Base-by-base conservation (phyloP, 2,888 invertebrate species). In the Psylliodes chrysocephalus region DNA sequence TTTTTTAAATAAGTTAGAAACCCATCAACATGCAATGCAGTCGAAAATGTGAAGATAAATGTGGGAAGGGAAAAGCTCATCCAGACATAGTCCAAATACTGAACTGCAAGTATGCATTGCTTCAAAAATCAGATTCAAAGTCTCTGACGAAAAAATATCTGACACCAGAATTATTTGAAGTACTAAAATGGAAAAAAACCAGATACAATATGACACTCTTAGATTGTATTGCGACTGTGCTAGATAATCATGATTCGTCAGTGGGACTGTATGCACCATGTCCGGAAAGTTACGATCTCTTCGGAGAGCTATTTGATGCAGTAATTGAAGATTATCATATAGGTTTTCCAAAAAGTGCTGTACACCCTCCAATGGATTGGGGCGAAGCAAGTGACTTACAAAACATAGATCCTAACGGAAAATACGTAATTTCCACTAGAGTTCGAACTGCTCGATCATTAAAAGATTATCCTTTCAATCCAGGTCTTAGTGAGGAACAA, bases 311-410 rank as follows among this genome's bases (percentile, higher is more conserved):
- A 56, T 90, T 91, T 79, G 86, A 90, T 81, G 87, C 88, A 15
- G 85, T 91, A 72, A 91, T 91, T 77, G 86, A 87, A 73, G 89
- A 89, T 72, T 90, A 90, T 79, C 90, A 90, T 78, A 82, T 87
- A 51, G 82, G 88, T 53, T 89, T 90, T 78, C 82, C 81, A 63
- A 74, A 84, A 63, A 77, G 78, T 15, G 85, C 85, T 73, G 83
- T 82, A 64, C 91, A 91, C 76, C 90, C 90, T 6, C 76, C 84
- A 0, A 80, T 83, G 25, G 85, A 89, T 75, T 90, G 88, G 81
- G 90, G 90, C 47, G 84, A 88, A 15, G 8, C 15, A 1, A 12
- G 8, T 22, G 8, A 28, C 1, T 30, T 84, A 83, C 69, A 73
- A 61, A 86, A 89, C 77, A 81, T 90, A 63, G 90, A 91, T 79